A percentile compares a stretch with the other conserved stretches of the same genome.
These are phyloP conservation scores for Drosophila insularis DNA, from an alignment of 1,140 invertebrate genomes.

Conservation along the genomic window DNA sequence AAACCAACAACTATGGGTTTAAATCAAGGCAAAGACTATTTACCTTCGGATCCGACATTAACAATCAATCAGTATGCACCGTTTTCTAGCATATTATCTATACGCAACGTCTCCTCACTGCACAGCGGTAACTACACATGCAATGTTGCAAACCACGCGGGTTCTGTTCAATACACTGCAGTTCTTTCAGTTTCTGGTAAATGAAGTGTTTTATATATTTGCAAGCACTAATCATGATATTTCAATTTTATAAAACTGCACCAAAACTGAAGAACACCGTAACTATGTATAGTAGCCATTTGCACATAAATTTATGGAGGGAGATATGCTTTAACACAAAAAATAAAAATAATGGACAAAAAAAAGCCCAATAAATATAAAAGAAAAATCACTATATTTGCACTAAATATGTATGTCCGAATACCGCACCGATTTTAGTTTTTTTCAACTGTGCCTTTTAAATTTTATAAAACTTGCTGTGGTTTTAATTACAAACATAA, in stretches of 20 bases:
- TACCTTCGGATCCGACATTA: conserved; percentile 58
- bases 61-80: conserved; percentile 82
- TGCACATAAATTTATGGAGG: too few relatives aligned
- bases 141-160: conserved; percentile 85
- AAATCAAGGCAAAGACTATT: conserved; percentile 36
- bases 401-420: too few relatives aligned
- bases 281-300: too few relatives aligned
- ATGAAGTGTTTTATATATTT: conserved; percentile 50
- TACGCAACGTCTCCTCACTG: conserved; percentile 85
- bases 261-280: conserved; percentile 35
- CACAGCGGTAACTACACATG: conserved; percentile 88
- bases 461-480: too few relatives aligned
- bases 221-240: conserved; percentile 18
- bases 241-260: conserved; percentile 24
- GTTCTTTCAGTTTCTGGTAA: conserved; percentile 87
- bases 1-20: conserved; percentile 9
- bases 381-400: too few relatives aligned
- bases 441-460: too few relatives aligned
- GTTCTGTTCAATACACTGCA: conserved; percentile 85
- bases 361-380: too few relatives aligned
- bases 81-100: conserved; percentile 85
- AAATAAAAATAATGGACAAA: too few relatives aligned
- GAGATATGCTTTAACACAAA: too few relatives aligned
- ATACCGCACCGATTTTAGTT: too few relatives aligned
- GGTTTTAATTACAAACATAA: too few relatives aligned